These are phyloP conservation scores for Euplagia quadripunctaria DNA, from an alignment of 2,888 invertebrate genomes.

Conservation along the genomic window DNA sequence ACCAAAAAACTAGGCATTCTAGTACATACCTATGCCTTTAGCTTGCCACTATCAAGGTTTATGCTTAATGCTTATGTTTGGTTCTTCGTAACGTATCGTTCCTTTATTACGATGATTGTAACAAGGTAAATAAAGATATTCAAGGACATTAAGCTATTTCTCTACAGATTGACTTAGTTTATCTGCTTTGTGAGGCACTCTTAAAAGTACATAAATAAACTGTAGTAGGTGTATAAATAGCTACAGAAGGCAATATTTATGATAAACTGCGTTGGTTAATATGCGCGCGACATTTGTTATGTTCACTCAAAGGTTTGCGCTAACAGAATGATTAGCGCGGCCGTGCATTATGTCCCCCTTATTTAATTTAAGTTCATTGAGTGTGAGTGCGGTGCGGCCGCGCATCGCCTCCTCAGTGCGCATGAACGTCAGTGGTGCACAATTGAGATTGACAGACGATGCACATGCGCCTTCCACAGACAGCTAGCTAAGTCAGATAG, in stretches of 20 bases:
- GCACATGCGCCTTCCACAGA: not conserved
- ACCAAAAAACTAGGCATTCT: not conserved
- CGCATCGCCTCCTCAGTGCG: not conserved
- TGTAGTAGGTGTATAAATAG: not conserved
- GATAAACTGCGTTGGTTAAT: not conserved
- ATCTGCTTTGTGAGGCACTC: not conserved
- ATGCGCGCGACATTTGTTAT: not conserved
- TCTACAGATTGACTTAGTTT: not conserved
- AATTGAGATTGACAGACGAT: slow-evolving; percentile 17
- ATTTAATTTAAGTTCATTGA: slow-evolving; percentile 11
- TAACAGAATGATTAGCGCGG: slow-evolving; percentile 18
- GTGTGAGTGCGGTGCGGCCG: not conserved
- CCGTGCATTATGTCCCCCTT: not conserved
- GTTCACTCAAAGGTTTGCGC: slow-evolving; percentile 6
- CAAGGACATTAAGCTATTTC: not conserved
- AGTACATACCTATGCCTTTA: not conserved
- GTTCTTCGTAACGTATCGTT: not conserved
- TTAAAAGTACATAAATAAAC: not conserved
- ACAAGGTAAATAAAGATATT: no score
- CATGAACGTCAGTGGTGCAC: not conserved
- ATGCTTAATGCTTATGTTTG: not conserved
- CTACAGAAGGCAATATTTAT: not conserved
- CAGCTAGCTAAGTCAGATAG: not conserved
- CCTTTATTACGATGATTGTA: not conserved
- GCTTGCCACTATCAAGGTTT: not conserved